Evolutionary conservation across 1,140 invertebrate genomes (phyloP), one percentile per base, ranked within the genome.

Genomic region (Episyrphus balteatus): DNA sequence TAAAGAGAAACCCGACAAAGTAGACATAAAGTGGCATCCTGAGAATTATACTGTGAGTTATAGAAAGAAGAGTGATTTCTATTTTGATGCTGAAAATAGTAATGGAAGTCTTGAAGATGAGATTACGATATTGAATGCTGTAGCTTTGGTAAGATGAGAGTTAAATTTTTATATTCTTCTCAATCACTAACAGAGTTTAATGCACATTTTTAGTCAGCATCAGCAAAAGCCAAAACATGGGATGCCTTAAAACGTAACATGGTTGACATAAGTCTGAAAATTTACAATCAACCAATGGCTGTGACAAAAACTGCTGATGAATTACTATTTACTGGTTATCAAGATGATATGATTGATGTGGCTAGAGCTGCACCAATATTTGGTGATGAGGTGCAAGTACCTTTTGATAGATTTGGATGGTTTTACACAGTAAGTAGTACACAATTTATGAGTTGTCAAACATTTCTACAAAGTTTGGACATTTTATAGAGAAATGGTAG

Each of bases 31-130:
- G 3, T 88, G 80, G 70, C 72, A 84, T 56, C 72, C 75, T 2
- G 67, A 75, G 41, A 93, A 95, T 68, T 72, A 74, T 9, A 92
- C 91, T 0, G 78, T 97, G 2, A 84, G 81, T 17, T 96, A 88
- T 66, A 68, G 77, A 12, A 82, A 86, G 44, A 78, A 73, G 31
- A 79, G 85, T 56, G 75, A 71, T 33, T 96, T 85, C 78, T 75
- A 77, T 52, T 96, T 88, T 58, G 81, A 86, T 50, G 73, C 68
- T 39, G 70, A 75, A 8, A 71, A 71, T 47, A 94, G 88, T 52
- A 80, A 80, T 42, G 90, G 88, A 1, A 74, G 73, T 11, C 72
- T 93, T 12, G 69, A 76, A 31, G 89, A 94, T 58, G 70, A 76
- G 3, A 75, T 94, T 46, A 82, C 75, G 0, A 88, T 86, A 5